Conservation (phyloP, 2,113 vertebrate genomes). For the Larimichthys crocea region DNA sequence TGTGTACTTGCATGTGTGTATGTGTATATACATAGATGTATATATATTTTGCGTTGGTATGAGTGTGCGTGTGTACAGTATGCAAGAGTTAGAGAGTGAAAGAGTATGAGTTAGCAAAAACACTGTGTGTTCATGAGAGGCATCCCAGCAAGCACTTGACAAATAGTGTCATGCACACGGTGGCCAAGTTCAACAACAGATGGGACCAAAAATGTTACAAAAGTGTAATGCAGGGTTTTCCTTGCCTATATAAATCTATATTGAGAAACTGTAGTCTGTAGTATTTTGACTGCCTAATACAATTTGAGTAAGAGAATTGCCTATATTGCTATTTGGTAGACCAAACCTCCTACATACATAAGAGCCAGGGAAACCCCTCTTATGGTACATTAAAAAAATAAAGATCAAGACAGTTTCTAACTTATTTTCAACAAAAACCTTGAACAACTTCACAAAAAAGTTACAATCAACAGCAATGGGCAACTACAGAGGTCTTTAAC, state of each 20-base stretch:
- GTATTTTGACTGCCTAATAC: neutral
- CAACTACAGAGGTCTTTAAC: neutral
- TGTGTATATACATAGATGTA: conserved; percentile 35
- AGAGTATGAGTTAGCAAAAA: conserved; percentile 64
- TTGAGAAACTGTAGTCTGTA: neutral
- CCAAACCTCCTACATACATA: neutral
- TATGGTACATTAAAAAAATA: neutral
- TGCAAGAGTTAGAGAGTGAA: conserved; percentile 54
- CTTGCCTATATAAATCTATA: neutral
- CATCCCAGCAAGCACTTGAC: conserved; percentile 79
- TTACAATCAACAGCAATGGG: neutral
- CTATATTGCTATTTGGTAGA: neutral
- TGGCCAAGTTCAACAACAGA: neutral
- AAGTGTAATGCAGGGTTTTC: neutral
- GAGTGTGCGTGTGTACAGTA: conserved; percentile 70
- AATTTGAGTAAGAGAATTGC: neutral
- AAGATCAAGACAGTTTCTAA: neutral
- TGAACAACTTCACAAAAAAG: neutral
- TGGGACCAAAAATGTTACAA: neutral
- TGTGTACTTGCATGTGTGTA: conserved; percentile 44
- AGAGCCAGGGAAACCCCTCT: neutral
- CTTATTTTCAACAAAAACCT: neutral
- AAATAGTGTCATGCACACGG: conserved; percentile 16
- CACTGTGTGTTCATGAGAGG: conserved; percentile 56
- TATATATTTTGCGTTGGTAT: conserved; percentile 43